phyloP scores from a whole-genome alignment of 2,113 vertebrate genomes.

The Heterocephalus glaber region DNA sequence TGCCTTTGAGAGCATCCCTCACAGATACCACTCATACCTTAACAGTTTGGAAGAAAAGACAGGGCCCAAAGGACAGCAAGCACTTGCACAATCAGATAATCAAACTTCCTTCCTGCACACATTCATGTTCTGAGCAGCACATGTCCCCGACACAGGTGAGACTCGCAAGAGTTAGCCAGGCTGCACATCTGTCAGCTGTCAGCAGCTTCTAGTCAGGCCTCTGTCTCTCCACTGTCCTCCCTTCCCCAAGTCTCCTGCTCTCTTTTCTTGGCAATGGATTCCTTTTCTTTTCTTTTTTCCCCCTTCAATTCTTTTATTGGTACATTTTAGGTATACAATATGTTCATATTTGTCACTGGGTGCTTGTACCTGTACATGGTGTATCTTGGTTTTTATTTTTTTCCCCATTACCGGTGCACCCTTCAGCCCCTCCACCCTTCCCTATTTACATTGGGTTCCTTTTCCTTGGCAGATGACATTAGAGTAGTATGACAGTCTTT shows the following conservation, averaged over 20 bases:
- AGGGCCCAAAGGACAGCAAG: background rate
- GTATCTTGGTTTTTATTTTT: too few species aligned
- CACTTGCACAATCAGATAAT: background rate
- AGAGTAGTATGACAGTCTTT: background rate
- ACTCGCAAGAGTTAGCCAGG: too few species aligned
- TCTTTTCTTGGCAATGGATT: background rate
- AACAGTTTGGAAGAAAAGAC: background rate
- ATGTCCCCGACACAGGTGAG: background rate
- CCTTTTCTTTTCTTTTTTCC: constrained; percentile 12
- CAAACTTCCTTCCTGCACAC: background rate
- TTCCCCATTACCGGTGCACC: too few species aligned
- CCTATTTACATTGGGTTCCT: too few species aligned
- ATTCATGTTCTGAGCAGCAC: background rate
- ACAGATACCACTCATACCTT: background rate
- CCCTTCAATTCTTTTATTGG: too few species aligned
- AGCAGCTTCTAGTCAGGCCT: background rate
- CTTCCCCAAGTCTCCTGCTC: background rate
- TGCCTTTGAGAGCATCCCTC: background rate
- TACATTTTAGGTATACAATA: too few species aligned
- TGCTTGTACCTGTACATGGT: too few species aligned
- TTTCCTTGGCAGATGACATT: constrained; percentile 31
- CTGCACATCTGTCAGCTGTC: background rate
- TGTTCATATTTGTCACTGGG: too few species aligned
- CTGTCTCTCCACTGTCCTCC: background rate
- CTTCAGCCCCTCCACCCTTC: too few species aligned